These are phyloP conservation scores for Felis chaus DNA, from an alignment of 2,113 vertebrate genomes.

Conservation along the genomic window DNA sequence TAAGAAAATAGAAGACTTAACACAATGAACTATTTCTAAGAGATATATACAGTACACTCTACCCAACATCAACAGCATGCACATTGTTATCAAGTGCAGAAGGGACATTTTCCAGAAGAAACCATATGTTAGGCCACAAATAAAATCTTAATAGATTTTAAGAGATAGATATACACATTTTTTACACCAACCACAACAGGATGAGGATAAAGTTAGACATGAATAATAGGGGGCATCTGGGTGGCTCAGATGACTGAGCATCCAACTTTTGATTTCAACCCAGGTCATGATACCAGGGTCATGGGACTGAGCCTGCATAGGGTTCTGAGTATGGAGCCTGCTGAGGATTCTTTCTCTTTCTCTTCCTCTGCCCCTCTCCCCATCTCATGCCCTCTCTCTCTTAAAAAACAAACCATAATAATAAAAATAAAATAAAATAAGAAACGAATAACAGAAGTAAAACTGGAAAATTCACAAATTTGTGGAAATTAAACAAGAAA, in stretches of 20 bases:
- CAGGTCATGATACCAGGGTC: too few species aligned
- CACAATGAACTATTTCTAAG: background rate
- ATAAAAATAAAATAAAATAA: too few species aligned
- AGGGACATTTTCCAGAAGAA: background rate
- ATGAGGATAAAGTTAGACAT: background rate
- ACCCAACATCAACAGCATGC: background rate
- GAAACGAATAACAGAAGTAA: background rate
- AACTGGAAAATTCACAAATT: background rate
- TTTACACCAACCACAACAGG: background rate
- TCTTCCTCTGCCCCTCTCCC: too few species aligned
- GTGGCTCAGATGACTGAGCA: too few species aligned
- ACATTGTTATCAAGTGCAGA: background rate
- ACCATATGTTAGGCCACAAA: background rate
- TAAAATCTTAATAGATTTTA: background rate
- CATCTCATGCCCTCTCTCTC: too few species aligned
- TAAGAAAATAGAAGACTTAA: background rate
- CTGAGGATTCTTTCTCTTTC: too few species aligned
- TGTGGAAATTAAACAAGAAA: background rate
- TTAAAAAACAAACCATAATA: too few species aligned
- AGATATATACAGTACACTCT: background rate
- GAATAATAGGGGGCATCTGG: background rate
- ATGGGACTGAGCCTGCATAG: too few species aligned
- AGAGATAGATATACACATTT: background rate
- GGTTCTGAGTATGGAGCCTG: too few species aligned
- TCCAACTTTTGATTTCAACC: too few species aligned